Base-by-base conservation (phyloP, 2,888 invertebrate species). In the Tenthredo distinguenda region DNA sequence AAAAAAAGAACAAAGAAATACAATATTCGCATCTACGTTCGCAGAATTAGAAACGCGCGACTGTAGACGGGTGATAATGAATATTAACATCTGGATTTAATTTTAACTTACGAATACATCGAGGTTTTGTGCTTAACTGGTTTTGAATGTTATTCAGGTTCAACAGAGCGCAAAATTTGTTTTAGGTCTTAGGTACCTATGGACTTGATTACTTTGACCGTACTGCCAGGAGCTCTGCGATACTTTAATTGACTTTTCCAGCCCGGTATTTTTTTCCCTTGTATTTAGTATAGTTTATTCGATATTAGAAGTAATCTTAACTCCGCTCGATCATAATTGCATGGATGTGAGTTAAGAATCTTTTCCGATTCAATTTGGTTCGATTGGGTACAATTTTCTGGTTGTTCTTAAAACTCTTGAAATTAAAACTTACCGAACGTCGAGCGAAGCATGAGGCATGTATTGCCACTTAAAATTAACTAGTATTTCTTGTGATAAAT, bases 111-210 rank as follows among this genome's bases (percentile, higher is more conserved):
- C 12, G 31, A 77, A 50, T 50, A 50, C 50, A 77, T 77, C 76
- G 31, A 74, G 43, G 43, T 47, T 74, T 74, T 43, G n/a, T 43
- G 74, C 43, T 72, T 74, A 74, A 74, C 43, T 74, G 74, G 74
- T 15, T 74, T 74, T 40, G 26, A 74, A 74, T 47, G 40, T 74
- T 43, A 74, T 74, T 43, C 40, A 74, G 74, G 18, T 74, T 47
- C 12, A 74, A 21, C 10, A 43, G 43, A 74, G 74, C 74, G 74
- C 12, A 15, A 43, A 43, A 43, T 40, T 74, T 43, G 21, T 47
- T 74, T 31, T 26, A 1, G 26, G 1, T 74, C 47, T 31, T 74
- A 12, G 74, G 21, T 74, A 74, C 74, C 15, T 68, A 18, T 68
- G 34, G 68, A 68, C 31, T 47, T 74, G 74, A 74, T 43, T 74